phyloP scores from a whole-genome alignment of 2,888 invertebrate genomes.

The Tetragonula carbonaria region DNA sequence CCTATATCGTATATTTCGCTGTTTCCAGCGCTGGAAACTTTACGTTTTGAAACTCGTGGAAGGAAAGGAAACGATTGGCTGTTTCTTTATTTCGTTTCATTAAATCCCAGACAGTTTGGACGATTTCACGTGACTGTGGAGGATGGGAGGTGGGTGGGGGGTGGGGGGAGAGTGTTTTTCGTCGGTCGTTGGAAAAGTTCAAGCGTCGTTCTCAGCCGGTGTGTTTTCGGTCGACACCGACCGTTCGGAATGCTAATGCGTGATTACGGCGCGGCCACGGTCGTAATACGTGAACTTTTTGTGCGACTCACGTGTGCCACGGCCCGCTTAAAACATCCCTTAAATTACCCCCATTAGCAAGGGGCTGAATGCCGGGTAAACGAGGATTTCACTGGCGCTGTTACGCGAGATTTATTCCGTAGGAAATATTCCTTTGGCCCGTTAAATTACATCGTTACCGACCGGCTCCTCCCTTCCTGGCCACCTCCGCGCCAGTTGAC shows the following conservation, averaged over 20 bases:
- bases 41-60: too few relatives aligned
- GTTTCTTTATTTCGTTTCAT: slow-evolving; percentile 35
- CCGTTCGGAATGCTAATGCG: slow-evolving; percentile 82
- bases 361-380: slow-evolving; percentile 81
- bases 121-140: slow-evolving; percentile 7
- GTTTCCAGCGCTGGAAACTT: too few relatives aligned
- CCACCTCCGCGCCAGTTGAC: slow-evolving; percentile 31
- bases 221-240: slow-evolving; percentile 54
- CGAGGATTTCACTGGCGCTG: slow-evolving; percentile 81
- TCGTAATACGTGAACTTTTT: slow-evolving; percentile 82
- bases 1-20: background rate
- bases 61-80: background rate
- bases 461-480: slow-evolving; percentile 18
- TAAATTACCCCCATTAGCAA: slow-evolving; percentile 83
- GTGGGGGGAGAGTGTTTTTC: slow-evolving; percentile 7
- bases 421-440: slow-evolving; percentile 81
- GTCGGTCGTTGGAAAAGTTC: slow-evolving; percentile 47
- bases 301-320: slow-evolving; percentile 78
- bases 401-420: slow-evolving; percentile 83
- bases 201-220: slow-evolving; percentile 49
- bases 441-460: slow-evolving; percentile 76
- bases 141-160: too few relatives aligned
- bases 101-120: slow-evolving; percentile 16
- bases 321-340: slow-evolving; percentile 83
- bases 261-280: slow-evolving; percentile 78